Conservation (phyloP, 1,140 invertebrate genomes). For the Neodiprion virginianus region DNA sequence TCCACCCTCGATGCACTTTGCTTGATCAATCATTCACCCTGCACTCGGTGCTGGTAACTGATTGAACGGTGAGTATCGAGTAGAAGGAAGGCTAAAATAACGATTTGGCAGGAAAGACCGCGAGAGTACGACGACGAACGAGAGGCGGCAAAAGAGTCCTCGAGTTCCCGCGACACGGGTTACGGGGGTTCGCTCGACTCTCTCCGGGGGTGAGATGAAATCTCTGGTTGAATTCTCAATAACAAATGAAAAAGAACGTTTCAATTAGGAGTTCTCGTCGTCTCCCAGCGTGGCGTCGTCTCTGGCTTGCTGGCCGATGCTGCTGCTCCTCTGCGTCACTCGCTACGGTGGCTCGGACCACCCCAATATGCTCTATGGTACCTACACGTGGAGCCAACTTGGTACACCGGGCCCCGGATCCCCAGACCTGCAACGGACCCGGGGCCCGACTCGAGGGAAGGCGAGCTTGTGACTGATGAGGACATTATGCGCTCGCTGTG, state of each 20-base stretch:
- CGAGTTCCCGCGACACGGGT: conserved; percentile 14
- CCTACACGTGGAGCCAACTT: neutral
- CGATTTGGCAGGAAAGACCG: too few species aligned
- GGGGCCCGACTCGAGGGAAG: conserved; percentile 23
- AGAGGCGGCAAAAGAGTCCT: neutral
- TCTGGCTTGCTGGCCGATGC: neutral
- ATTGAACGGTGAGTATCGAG: too few species aligned
- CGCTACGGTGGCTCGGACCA: conserved; percentile 35
- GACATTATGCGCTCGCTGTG: conserved; percentile 41
- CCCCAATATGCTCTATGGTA: conserved; percentile 31
- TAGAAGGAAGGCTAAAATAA: too few species aligned
- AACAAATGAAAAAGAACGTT: conserved; percentile 55
- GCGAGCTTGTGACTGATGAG: conserved; percentile 45
- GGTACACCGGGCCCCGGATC: conserved; percentile 10
- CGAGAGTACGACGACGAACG: too few species aligned
- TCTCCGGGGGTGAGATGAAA: conserved; percentile 37
- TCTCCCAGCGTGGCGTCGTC: conserved; percentile 48
- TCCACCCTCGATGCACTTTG: too few species aligned
- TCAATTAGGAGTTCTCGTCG: conserved; percentile 52
- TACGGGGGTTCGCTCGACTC: conserved; percentile 13
- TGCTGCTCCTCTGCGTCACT: conserved; percentile 11
- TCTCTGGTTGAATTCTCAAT: conserved; percentile 41
- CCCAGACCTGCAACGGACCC: neutral
- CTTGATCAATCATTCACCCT: too few species aligned
- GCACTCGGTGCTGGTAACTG: too few species aligned